These are phyloP conservation scores for Hassar affinis DNA, from an alignment of 2,113 vertebrate genomes.

Conservation along the genomic window DNA sequence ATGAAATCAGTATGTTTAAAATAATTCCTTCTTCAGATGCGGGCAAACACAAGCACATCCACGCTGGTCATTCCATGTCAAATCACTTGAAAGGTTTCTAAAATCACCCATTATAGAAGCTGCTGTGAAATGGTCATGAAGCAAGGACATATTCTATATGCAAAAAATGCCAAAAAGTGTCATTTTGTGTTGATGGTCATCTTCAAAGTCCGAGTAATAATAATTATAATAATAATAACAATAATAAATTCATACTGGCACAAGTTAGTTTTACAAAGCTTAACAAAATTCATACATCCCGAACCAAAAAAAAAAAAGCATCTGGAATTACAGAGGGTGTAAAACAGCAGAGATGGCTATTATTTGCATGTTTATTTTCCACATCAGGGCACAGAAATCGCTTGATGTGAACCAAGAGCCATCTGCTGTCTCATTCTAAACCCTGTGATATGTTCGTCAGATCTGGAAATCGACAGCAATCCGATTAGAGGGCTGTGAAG, in stretches of 20 bases:
- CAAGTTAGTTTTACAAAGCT: background rate
- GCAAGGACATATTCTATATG: background rate
- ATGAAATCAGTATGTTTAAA: slow-evolving; percentile 34
- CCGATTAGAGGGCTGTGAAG: background rate
- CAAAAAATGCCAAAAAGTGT: background rate
- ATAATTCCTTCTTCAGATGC: background rate
- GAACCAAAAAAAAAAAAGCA: background rate
- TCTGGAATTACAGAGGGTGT: background rate
- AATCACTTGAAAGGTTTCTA: slow-evolving; percentile 10
- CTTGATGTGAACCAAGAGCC: background rate
- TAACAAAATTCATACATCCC: background rate
- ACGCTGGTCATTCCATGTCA: slow-evolving; percentile 15
- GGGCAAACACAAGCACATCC: slow-evolving; percentile 27
- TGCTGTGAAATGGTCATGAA: background rate
- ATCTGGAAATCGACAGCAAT: background rate
- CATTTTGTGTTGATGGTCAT: slow-evolving; percentile 1
- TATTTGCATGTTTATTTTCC: background rate
- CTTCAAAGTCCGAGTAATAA: slow-evolving; percentile 3
- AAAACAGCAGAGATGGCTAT: background rate
- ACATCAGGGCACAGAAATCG: background rate
- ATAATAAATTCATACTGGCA: background rate
- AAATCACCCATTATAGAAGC: background rate
- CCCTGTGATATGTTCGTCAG: background rate
- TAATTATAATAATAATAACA: no score
- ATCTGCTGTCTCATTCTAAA: background rate